Base-by-base conservation (phyloP, 2,797 vertebrate species). In the Coccyzus lansbergi region DNA sequence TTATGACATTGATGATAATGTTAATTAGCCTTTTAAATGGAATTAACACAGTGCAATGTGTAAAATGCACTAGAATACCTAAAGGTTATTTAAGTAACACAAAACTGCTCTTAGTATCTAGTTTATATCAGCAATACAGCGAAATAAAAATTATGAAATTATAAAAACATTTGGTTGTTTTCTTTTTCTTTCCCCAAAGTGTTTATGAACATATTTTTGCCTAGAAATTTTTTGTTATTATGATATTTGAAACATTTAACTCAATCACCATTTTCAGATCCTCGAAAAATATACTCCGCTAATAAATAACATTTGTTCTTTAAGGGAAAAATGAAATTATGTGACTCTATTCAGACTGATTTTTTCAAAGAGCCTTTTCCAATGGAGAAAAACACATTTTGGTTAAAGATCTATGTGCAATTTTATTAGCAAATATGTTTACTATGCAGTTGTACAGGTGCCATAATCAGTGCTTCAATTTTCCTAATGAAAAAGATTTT, bases 1-100 rank as follows among this genome's bases (percentile, higher is more conserved):
- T 94, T 74, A 89, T 92, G 79, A 82, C 76, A 80, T 42, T 68
- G 67, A 88, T 59, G 70, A 75, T 71, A 89, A 76, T 67, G 79
- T 46, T 91, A 94, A 93, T 94, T 86, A 85, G 75, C 28, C 53
- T 86, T 77, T 75, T 75, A 33, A 76, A 74, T 76, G 21, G 20
- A 91, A 77, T 79, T 83, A 92, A 80, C 18, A 0, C 7, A 59
- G 31, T 22, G 15, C 28, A 71, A 72, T 33, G 21, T 51, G 26
- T 77, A 80, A 94, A 85, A 92, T 33, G 80, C 7, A 65, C 36
- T 40, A n/a, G 7, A 76, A 82, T n/a, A 86, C 15, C 48, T 80
- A 67, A 78, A 81, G 19, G 9, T 72, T 91, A 74, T 44, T 74
- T 52, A 63, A 84, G 16, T 48, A 70, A 52, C 44, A 88, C 10